phyloP scores from a whole-genome alignment of 2,888 invertebrate species.

The Caenorhabditis imperialis region DNA sequence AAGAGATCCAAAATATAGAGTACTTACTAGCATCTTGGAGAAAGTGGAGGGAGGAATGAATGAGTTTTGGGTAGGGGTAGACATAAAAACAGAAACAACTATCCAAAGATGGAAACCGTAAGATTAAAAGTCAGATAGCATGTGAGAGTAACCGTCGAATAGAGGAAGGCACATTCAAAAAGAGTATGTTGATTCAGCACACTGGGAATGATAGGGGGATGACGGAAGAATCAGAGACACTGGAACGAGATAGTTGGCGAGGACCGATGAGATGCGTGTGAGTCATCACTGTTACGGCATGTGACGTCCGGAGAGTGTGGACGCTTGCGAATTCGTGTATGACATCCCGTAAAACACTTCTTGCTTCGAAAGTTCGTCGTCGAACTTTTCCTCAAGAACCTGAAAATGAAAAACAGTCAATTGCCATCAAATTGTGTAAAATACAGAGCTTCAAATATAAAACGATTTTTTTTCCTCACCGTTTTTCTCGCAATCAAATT shows the following conservation, averaged over 20 bases:
- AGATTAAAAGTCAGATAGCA: too few species aligned
- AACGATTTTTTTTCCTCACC: too few species aligned
- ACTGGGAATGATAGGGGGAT: slow-evolving; percentile 12
- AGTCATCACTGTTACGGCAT: slow-evolving; percentile 36
- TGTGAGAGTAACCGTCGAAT: neutral
- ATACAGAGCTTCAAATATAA: too few species aligned
- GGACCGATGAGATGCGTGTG: neutral
- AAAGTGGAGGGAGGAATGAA: neutral
- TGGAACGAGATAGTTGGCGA: neutral
- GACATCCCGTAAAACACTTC: slow-evolving; percentile 72
- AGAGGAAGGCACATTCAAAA: neutral
- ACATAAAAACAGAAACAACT: neutral
- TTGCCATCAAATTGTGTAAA: too few species aligned
- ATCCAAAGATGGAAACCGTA: too few species aligned
- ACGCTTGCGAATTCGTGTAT: slow-evolving; percentile 35
- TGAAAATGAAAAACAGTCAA: slow-evolving; percentile 55
- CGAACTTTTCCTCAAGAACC: slow-evolving; percentile 72
- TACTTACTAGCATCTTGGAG: slow-evolving; percentile 24
- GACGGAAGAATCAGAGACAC: slow-evolving; percentile 8
- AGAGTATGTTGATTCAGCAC: neutral
- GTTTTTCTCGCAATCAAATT: slow-evolving; percentile 70
- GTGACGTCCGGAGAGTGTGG: slow-evolving; percentile 47
- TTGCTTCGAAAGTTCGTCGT: slow-evolving; percentile 72
- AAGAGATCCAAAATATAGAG: slow-evolving; percentile 26
- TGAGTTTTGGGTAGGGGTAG: neutral